Evolutionary conservation across 2,888 invertebrate genomes (phyloP).

Genomic region (Chymomyza procnemis): DNA sequence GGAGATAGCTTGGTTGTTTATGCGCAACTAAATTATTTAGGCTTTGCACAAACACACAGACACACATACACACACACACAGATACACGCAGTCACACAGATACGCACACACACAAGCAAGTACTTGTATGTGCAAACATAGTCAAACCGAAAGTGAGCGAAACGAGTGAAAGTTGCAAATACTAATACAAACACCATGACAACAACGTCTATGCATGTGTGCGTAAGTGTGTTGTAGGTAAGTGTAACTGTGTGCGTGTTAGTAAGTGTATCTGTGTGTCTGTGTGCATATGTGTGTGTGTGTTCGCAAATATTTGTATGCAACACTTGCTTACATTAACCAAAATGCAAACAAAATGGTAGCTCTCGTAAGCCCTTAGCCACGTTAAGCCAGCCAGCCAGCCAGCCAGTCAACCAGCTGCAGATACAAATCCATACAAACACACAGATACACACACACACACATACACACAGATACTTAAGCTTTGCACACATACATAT

Average conservation of each 20-base stretch:
- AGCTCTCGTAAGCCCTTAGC: neutral
- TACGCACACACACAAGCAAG: neutral
- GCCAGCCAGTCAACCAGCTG: neutral
- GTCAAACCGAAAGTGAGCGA: neutral
- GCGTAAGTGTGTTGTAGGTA: neutral
- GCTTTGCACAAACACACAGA: neutral
- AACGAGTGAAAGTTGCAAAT: neutral
- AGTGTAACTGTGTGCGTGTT: neutral
- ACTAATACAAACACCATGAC: neutral
- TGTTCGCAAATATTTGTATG: slow-evolving; percentile 37
- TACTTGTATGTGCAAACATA: neutral
- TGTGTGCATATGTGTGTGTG: neutral
- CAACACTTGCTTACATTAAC: slow-evolving; percentile 44
- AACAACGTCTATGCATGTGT: neutral
- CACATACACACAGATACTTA: neutral
- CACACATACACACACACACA: neutral
- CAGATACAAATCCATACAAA: neutral
- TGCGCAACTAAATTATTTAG: slow-evolving; percentile 1
- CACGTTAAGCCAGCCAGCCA: neutral
- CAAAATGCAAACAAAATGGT: slow-evolving; percentile 19
- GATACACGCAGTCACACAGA: neutral
- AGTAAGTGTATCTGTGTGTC: neutral
- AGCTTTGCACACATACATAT: neutral
- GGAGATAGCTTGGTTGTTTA: neutral
- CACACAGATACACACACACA: neutral